phyloP scores from a whole-genome alignment of 1,140 invertebrate species.

The Nebria ingens region DNA sequence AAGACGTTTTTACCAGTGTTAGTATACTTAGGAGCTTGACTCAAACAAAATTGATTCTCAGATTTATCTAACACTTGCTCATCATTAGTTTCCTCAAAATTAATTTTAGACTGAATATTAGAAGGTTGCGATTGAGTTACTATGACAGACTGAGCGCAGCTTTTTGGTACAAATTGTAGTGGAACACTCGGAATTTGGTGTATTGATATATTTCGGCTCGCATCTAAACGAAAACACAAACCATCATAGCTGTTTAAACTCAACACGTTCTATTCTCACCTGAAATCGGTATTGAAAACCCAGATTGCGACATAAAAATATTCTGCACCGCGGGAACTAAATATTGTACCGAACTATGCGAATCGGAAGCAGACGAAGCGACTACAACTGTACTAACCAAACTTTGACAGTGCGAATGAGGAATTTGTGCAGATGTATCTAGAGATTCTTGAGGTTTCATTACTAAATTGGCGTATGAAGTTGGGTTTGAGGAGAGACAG shows the following conservation, averaged over 20 bases:
- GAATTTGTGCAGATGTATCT: constrained; percentile 15
- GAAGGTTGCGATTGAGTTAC: constrained; percentile 33
- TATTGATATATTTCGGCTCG: constrained; percentile 20
- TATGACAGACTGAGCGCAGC: constrained; percentile 36
- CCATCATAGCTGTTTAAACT: no score
- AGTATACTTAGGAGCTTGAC: background rate
- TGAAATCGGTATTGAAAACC: constrained; percentile 37
- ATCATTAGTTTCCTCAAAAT: background rate
- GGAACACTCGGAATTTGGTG: constrained; percentile 13
- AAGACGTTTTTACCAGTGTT: no score
- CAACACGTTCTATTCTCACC: constrained; percentile 30
- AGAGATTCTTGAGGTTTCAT: constrained; percentile 12
- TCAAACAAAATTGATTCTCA: constrained; percentile 12
- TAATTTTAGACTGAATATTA: background rate
- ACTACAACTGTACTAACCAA: constrained; percentile 23
- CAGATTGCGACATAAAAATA: constrained; percentile 26
- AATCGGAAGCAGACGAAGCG: constrained; percentile 26
- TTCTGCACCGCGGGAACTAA: constrained; percentile 30
- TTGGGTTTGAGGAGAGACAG: background rate
- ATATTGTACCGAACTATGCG: constrained; percentile 20
- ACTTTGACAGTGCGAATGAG: constrained; percentile 22
- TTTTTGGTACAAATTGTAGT: constrained; percentile 23
- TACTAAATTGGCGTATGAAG: constrained; percentile 12
- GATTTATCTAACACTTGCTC: background rate
- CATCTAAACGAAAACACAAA: constrained; percentile 14